These are phyloP conservation scores for Phymanthus crucifer DNA, from an alignment of 92 coral and sea anemone genomes.

Conservation along the genomic window DNA sequence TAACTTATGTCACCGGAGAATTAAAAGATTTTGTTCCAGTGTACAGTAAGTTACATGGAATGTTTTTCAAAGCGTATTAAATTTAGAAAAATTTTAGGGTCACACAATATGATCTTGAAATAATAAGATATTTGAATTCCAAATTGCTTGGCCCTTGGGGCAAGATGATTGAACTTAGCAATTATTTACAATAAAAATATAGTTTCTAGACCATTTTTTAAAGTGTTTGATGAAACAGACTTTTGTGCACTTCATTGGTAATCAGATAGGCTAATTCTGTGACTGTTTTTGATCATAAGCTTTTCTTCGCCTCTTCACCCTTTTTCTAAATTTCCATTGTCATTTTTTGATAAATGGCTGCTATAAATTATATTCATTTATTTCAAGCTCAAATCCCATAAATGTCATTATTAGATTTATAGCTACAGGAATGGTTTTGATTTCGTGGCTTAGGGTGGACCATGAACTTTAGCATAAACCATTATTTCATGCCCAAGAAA, in stretches of 20 bases:
- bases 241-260: neutral
- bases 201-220: neutral
- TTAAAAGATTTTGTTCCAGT: neutral
- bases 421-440: neutral
- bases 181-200: neutral
- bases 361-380: constrained; percentile 9
- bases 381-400: neutral
- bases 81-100: neutral
- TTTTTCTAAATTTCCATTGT: constrained; percentile 10
- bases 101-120: neutral
- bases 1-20: neutral
- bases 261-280: neutral
- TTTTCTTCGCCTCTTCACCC: constrained; percentile 2
- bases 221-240: neutral
- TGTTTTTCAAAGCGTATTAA: neutral
- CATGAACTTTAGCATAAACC: no score
- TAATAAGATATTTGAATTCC: neutral
- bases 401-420: neutral
- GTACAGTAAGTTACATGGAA: neutral
- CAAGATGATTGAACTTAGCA: neutral
- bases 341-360: constrained; percentile 15
- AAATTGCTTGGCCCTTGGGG: neutral
- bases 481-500: no score
- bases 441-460: neutral
- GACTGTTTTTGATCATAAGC: neutral